Evolutionary conservation across 2,797 vertebrate genomes (phyloP), one percentile per base, ranked within the genome.

Genomic region (Thripadectes ignobilis): DNA sequence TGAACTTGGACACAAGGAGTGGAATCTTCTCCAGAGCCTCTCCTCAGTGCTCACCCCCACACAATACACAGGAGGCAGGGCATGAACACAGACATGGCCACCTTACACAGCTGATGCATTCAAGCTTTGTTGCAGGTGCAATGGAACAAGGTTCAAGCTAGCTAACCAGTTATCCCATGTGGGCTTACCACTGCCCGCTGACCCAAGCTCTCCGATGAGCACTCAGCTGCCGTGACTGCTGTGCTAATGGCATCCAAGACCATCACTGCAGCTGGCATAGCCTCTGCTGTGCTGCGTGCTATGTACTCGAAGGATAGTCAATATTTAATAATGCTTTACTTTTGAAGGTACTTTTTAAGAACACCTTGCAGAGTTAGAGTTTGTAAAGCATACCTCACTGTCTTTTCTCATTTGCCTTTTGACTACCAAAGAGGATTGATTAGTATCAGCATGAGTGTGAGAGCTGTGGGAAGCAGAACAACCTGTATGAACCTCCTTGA

Each of bases 21-120:
- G 9, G 67, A 26, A 49, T 52, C 26, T 79, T 34, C 59, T 91
- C 14, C 17, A 69, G 59, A 62, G 16, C 30, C 32, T 43, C 27
- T 41, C 29, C 41, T 78, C 4, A 1, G 19, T 0, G 0, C 46
- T 75, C 0, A 0, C 5, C 8, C 17, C 23, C 32, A 14, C 0
- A 0, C 43, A 49, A 26, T 4, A 24, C 62, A 3, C 0, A 2
- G 46, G 14, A 58, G 43, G 29, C 38, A 69, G 23, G 38, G n/a
- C 19, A 6, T 0, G 11, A 57, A 15, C 36, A 12, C 29, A 10
- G 24, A 27, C 18, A 13, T 32, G 12, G 29, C 10, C 15, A 14
- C 32, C 13, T 59, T 14, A 14, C 24, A 6, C 32, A 22, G 20
- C 29, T 41, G 45, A 43, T 3, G 3, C 4, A 1, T 38, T 55